These are phyloP conservation scores for Sinocyclocheilus maitianheensis DNA, from an alignment of 2,113 vertebrate genomes.

Conservation along the genomic window DNA sequence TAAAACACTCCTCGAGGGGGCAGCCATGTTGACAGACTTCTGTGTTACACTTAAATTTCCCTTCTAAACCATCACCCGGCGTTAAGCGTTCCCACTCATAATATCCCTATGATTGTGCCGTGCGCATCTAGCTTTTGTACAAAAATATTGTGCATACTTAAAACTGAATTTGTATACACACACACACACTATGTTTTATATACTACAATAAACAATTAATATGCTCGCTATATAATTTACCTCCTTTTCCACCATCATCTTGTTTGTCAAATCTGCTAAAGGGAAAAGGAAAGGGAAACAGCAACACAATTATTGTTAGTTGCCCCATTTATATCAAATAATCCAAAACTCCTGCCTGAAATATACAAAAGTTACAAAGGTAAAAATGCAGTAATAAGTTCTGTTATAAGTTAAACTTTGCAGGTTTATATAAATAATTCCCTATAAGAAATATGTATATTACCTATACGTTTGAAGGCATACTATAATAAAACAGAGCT, in stretches of 20 bases:
- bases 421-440: not conserved
- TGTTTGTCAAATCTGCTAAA: not conserved
- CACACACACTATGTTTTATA: not conserved
- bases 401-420: not conserved
- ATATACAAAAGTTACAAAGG: not conserved
- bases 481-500: not conserved
- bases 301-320: not conserved
- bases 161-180: not conserved
- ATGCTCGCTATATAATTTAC: not conserved
- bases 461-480: not conserved
- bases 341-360: not conserved
- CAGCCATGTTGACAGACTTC: conserved; percentile 68
- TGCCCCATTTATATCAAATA: not conserved
- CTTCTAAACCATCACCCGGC: conserved; percentile 55
- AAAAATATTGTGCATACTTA: not conserved
- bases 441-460: not conserved
- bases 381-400: not conserved
- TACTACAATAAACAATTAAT: not conserved
- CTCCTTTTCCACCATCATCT: not conserved
- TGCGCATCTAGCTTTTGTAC: not conserved
- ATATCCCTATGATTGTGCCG: not conserved
- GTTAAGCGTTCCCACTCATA: conserved; percentile 41
- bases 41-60: conserved; percentile 31
- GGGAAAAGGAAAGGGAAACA: too few species aligned
- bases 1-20: conserved; percentile 58